Evolutionary conservation across 2,888 invertebrate genomes (phyloP).

Genomic region (Odiellus spinosus): DNA sequence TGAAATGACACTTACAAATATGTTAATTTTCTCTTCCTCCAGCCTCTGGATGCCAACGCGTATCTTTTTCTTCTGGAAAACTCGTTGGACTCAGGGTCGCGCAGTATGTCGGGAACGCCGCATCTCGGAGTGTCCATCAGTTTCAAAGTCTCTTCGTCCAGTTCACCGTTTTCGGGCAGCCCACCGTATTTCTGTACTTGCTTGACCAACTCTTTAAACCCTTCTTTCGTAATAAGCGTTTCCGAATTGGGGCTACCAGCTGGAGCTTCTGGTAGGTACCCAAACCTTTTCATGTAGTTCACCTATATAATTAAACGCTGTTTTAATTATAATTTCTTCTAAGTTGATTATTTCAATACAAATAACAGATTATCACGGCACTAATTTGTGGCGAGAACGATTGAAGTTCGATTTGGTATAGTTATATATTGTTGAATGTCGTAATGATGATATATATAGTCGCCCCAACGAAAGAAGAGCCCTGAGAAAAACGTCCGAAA

Average conservation of each 20-base stretch:
- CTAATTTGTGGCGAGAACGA: no score
- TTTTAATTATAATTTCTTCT: no score
- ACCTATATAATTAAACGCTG: slow-evolving; percentile 15
- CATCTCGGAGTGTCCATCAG: slow-evolving; percentile 49
- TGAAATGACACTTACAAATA: slow-evolving; percentile 47
- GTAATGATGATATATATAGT: no score
- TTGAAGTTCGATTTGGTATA: no score
- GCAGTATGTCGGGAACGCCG: slow-evolving; percentile 50
- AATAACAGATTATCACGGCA: no score
- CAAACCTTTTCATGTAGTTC: slow-evolving; percentile 49
- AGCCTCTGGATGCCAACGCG: slow-evolving; percentile 43
- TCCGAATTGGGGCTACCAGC: slow-evolving; percentile 36
- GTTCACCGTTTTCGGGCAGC: slow-evolving; percentile 46
- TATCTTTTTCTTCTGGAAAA: slow-evolving; percentile 35
- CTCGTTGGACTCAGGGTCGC: neutral
- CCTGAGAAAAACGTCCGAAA: no score
- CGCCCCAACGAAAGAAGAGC: no score
- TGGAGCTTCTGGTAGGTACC: slow-evolving; percentile 42
- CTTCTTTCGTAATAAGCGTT: slow-evolving; percentile 44
- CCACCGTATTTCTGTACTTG: slow-evolving; percentile 55
- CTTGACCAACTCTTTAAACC: slow-evolving; percentile 45
- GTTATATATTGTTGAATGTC: no score
- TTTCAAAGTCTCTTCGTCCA: slow-evolving; percentile 48
- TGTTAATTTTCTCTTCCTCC: slow-evolving; percentile 48
- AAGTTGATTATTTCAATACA: no score